Evolutionary conservation across 2,888 invertebrate species (phyloP).

Genomic region (Calephelis perditalis): DNA sequence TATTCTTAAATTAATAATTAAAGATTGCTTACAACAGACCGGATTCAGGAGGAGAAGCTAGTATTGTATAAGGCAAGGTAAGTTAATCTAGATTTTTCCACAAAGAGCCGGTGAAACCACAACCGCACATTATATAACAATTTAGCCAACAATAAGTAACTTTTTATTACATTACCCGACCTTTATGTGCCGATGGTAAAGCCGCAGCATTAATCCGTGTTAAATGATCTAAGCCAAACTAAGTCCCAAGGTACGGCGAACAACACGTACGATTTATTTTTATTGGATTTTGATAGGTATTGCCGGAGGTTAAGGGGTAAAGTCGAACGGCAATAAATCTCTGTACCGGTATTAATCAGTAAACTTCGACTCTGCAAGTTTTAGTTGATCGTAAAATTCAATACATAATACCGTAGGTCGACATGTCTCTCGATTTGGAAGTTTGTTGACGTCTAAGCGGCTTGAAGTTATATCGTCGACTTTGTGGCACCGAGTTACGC

Average conservation of each 20-base stretch:
- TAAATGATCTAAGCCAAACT: slow-evolving; percentile 44
- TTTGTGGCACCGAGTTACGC: not conserved
- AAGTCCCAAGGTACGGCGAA: slow-evolving; percentile 31
- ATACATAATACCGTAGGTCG: slow-evolving; percentile 6
- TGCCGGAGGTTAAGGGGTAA: slow-evolving; percentile 4
- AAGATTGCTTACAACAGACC: too few species aligned
- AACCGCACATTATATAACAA: slow-evolving; percentile 15
- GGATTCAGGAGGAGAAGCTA: too few species aligned
- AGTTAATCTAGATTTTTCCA: not conserved
- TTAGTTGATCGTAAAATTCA: slow-evolving; percentile 10
- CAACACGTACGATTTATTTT: slow-evolving; percentile 18
- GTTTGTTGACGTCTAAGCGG: slow-evolving; percentile 10
- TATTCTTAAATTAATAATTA: too few species aligned
- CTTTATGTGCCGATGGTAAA: slow-evolving; percentile 27
- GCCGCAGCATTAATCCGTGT: slow-evolving; percentile 47
- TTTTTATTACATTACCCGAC: slow-evolving; percentile 36
- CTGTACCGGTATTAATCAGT: slow-evolving; percentile 12
- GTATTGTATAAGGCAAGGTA: too few species aligned
- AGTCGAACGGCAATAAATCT: not conserved
- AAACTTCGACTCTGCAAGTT: slow-evolving; percentile 6
- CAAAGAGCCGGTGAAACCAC: slow-evolving; percentile 4
- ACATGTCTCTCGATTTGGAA: slow-evolving; percentile 9
- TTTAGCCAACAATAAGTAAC: slow-evolving; percentile 19
- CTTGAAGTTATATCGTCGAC: slow-evolving; percentile 3
- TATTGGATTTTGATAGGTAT: slow-evolving; percentile 13